Conservation (phyloP, 2,113 vertebrate species). For the Brienomyrus longianalis region DNA sequence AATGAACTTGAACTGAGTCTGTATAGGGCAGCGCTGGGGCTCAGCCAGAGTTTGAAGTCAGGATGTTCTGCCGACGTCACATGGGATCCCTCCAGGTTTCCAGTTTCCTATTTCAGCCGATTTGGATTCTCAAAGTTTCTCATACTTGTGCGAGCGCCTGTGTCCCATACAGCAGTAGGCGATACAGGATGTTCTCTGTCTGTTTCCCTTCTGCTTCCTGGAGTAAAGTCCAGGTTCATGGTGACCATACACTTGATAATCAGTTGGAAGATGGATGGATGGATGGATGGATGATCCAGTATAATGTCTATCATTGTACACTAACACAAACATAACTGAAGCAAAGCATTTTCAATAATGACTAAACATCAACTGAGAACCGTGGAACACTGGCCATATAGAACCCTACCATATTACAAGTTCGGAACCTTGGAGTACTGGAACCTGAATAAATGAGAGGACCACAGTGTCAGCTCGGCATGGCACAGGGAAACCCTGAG, state of each 20-base stretch:
- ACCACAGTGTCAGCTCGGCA: neutral
- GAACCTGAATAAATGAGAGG: neutral
- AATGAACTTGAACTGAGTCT: neutral
- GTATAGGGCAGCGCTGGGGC: neutral
- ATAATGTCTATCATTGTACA: neutral
- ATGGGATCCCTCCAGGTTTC: neutral
- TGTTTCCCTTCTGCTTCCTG: neutral
- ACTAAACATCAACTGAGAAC: neutral
- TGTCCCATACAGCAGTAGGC: neutral
- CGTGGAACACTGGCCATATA: neutral
- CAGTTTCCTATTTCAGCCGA: neutral
- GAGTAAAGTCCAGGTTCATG: neutral
- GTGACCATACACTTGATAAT: neutral
- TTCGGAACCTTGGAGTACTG: neutral
- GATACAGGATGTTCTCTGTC: neutral
- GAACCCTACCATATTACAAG: neutral
- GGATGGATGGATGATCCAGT: neutral
- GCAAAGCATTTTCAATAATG: neutral
- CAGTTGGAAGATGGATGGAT: neutral
- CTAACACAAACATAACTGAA: neutral
- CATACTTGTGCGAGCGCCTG: neutral
- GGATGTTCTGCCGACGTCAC: neutral
- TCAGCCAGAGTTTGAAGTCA: neutral
- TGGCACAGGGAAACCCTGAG: neutral
- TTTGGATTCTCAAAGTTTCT: neutral